Base-by-base conservation (phyloP, 2,113 vertebrate species). In the Spermophilus dauricus region DNA sequence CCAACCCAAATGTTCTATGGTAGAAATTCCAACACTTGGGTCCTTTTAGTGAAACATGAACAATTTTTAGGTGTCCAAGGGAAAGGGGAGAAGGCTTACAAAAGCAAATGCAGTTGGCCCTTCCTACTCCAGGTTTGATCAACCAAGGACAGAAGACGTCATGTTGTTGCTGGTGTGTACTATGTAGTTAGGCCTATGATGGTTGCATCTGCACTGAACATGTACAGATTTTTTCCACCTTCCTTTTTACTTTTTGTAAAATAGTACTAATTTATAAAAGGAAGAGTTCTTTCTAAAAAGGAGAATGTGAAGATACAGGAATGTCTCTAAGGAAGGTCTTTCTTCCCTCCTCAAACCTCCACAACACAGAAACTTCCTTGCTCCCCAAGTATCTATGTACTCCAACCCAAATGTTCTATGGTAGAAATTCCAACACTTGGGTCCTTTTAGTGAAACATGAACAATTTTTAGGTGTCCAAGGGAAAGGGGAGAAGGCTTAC, bases 381-480 rank as follows among this genome's bases (percentile, higher is more conserved):
- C 81, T 94, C 69, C 72, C n/a, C 65, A n/a, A 70, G 76, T 56
- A 80, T 76, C 72, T 94, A 67, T 42, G 12, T 80, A 42, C 76
- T 48, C 51, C 67, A 63, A 80, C 82, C 37, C 10, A 2, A 85
- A 78, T 93, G 80, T 70, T 73, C 14, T 39, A 32, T 58, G 83
- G 82, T 67, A 22, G 81, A 94, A 92, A 96, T 89, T 53, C 92
- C 84, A 67, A 63, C 39, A 8, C 37, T 37, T 26, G n/a, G 67
- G 78, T 95, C 51, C 80, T 96, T 88, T 85, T 13, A 84, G 24
- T 96, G 63, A 42, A 69, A 87, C 45, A 9, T 75, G 69, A 45
- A 73, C 16, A 10, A 37, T 81, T 61, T 53, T 16, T 76, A 72
- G 22, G 39, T 67, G 73, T 51, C 61, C 83, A 58, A 76, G 94